phyloP scores from a whole-genome alignment of 2,113 vertebrate species.

The Anolis carolinensis region DNA sequence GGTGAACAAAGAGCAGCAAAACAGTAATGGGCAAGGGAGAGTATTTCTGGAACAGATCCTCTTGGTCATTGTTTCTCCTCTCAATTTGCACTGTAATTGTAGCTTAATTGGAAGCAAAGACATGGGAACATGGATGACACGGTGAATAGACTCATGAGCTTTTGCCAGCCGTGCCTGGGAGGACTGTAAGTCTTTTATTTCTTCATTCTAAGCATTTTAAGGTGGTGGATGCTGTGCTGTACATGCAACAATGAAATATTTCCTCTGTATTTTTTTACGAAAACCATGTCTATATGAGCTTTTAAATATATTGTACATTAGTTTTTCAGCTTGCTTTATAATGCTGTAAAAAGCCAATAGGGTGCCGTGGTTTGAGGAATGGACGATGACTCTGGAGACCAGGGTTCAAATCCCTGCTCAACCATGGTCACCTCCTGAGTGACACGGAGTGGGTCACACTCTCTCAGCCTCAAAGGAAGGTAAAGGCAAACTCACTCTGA shows the following conservation, averaged over 20 bases:
- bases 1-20: constrained; percentile 16
- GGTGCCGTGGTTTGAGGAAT: too few relatives aligned
- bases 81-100: constrained; percentile 22
- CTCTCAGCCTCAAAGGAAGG: too few relatives aligned
- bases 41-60: constrained; percentile 24
- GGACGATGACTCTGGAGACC: too few relatives aligned
- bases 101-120: constrained; percentile 45
- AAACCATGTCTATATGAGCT: not conserved
- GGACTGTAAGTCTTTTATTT: not conserved
- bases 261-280: not conserved
- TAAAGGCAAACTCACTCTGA: too few relatives aligned
- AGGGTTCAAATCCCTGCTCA: too few relatives aligned
- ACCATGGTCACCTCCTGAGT: too few relatives aligned
- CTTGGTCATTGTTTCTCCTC: not conserved
- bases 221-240: not conserved
- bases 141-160: not conserved
- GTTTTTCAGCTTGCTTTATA: not conserved
- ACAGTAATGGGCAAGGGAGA: not conserved
- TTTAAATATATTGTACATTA: not conserved
- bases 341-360: not conserved
- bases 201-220: constrained; percentile 16
- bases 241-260: not conserved
- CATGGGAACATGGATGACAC: not conserved
- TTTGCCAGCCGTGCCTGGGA: constrained; percentile 35
- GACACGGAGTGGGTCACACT: too few relatives aligned